Evolutionary conservation across 2,113 vertebrate genomes (phyloP), one percentile per base, ranked within the genome.

Genomic region (Morone chrysops): DNA sequence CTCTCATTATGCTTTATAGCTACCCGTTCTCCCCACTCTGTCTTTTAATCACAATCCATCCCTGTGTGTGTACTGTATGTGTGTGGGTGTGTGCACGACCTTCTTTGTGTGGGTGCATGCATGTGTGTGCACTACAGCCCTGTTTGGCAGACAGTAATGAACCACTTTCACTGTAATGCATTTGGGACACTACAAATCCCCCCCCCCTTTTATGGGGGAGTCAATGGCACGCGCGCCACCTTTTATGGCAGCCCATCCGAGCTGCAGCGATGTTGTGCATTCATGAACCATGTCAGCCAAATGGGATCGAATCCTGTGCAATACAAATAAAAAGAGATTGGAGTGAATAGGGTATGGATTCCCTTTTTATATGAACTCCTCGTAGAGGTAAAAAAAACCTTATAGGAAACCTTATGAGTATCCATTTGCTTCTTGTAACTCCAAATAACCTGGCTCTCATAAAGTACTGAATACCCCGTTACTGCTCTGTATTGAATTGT

Each of bases 1-100:
- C 45, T 57, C 86, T 92, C 90, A 92, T 94, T 92, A 94, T 92
- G 83, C 83, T 94, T 94, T 94, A 94, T 91, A 87, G 88, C 74
- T 60, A 70, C 81, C 70, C 70, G 53, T 80, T 90, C 85, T 91
- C 87, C 16, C 56, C 59, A 77, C 84, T 82, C 82, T 83, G 78
- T 83, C 80, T 82, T 93, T 92, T 92, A 93, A 93, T 93, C 90
- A 90, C 86, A 84, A 78, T 80, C 71, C 41, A 45, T 70, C 56
- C 77, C 25, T 61, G 53, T 68, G 80, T 74, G 81, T 31, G 70
- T 70, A 59, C 65, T 68, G 38, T 48, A 43, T 41, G 53, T 45
- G 8, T 63, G 60, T 71, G 60, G 20, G 62, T 40, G 60, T 48
- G 48, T 65, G 47, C 45, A 13, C 12, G 43, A 10, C 41, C 11